Conservation (phyloP, 2,888 invertebrate genomes). For the Epirrita christyi region DNA sequence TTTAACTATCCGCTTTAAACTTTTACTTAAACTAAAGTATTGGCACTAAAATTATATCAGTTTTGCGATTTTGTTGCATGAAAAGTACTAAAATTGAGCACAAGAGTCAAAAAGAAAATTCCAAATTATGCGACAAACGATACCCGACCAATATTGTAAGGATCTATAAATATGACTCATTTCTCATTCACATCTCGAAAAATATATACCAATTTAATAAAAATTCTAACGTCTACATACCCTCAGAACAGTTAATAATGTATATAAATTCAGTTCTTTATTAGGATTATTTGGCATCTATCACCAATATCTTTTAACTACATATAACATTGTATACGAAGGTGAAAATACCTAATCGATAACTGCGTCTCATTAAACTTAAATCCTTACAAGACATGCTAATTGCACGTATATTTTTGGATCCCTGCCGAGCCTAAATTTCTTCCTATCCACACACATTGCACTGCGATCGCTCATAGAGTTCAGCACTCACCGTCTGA, state of each 20-base stretch:
- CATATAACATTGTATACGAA: constrained; percentile 80
- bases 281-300: constrained; percentile 84
- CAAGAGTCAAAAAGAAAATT: constrained; percentile 33
- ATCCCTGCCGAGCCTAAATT: constrained; percentile 82
- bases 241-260: constrained; percentile 83
- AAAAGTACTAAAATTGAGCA: constrained; percentile 60
- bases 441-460: constrained; percentile 70
- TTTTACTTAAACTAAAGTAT: constrained; percentile 72
- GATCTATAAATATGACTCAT: constrained; percentile 53
- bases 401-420: constrained; percentile 56
- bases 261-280: constrained; percentile 85
- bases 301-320: constrained; percentile 81
- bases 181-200: constrained; percentile 44
- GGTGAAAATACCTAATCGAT: constrained; percentile 77
- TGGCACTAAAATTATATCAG: constrained; percentile 79
- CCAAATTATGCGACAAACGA: constrained; percentile 32
- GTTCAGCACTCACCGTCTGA: constrained; percentile 30
- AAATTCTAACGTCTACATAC: constrained; percentile 78
- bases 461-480: constrained; percentile 43
- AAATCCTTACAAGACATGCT: constrained; percentile 60
- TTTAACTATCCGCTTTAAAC: constrained; percentile 55
- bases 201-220: constrained; percentile 70
- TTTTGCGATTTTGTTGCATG: constrained; percentile 52
- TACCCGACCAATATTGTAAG: constrained; percentile 42
- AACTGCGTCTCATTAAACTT: constrained; percentile 71